Base-by-base conservation (phyloP, 2,113 vertebrate genomes). In the Oryzias javanicus region DNA sequence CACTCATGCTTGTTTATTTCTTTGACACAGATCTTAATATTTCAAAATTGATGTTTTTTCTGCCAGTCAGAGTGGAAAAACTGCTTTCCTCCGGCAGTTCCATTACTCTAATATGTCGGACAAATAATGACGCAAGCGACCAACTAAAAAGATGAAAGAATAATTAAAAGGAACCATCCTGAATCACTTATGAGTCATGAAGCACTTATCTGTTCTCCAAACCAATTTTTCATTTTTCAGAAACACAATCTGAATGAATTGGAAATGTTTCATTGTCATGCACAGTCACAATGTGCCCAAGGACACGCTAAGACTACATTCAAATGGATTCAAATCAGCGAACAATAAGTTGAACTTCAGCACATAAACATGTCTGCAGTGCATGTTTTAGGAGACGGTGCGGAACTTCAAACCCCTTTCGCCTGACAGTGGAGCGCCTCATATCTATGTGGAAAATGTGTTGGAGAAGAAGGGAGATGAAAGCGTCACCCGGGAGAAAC, bases 331-430 rank as follows among this genome's bases (percentile, higher is more conserved):
- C 3, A 35, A 35, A 35, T 35, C 35, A 35, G 51, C 14, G 40
- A 70, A 72, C 69, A 64, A 72, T 55, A 76, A 69, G 35, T 70
- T 78, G 42, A 67, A 71, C 74, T 78, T 62, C 48, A 51, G 72
- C 63, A 75, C 73, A 70, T 75, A 76, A 82, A 80, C 72, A 71
- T 72, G 60, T 63, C 70, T 78, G 72, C 69, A 71, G 71, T 49
- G 74, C 53, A 55, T 72, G 69, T 49, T 68, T 52, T 68, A 78
- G 74, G 53, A 60, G 60, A 56, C 2, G 19, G 69, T 53, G 59
- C 47, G 41, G 67, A 70, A 61, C 48, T 70, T 72, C 51, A 65
- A 79, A 75, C 62, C 68, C 27, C 67, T 62, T 35, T 35, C 64
- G 55, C 53, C 63, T 63, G 69, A 69, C 60, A 81, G 66, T 70